phyloP scores from a whole-genome alignment of 1,140 invertebrate species.

The Drosophila santomea region DNA sequence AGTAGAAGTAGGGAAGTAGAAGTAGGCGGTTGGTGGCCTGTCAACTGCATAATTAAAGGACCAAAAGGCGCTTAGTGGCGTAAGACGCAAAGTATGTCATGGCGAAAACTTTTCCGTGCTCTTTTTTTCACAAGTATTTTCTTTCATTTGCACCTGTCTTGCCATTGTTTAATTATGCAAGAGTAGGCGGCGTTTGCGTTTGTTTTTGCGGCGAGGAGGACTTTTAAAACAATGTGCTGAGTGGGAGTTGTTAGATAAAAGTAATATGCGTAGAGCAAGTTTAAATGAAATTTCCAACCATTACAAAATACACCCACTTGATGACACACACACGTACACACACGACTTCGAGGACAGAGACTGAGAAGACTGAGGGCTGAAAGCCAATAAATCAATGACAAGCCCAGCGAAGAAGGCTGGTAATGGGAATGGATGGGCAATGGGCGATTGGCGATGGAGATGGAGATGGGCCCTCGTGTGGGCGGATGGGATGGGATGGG shows the following conservation, averaged over 20 bases:
- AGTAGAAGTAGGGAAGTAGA: background rate
- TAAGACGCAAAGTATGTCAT: constrained; percentile 60
- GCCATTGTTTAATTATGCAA: constrained; percentile 71
- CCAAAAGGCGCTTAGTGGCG: constrained; percentile 42
- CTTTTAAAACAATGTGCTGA: constrained; percentile 46
- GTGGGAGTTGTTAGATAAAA: constrained; percentile 31
- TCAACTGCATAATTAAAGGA: constrained; percentile 69
- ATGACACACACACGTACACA: constrained; percentile 6
- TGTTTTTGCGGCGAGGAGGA: constrained; percentile 33
- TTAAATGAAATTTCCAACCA: constrained; percentile 67
- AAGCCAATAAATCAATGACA: constrained; percentile 80
- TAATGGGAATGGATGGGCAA: background rate
- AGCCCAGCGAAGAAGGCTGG: constrained; percentile 47
- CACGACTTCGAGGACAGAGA: constrained; percentile 19
- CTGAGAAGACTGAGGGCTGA: constrained; percentile 28
- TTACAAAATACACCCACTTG: background rate
- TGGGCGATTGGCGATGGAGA: no score
- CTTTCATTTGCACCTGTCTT: constrained; percentile 53
- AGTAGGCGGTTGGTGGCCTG: constrained; percentile 17
- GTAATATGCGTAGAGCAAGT: constrained; percentile 68
- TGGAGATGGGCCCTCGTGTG: constrained; percentile 11
- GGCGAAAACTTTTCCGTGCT: constrained; percentile 30
- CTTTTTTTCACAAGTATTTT: constrained; percentile 26
- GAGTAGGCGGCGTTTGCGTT: constrained; percentile 28
- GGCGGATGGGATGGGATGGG: background rate